phyloP scores from a whole-genome alignment of 2,888 invertebrate species.

The Tipula confusa region DNA sequence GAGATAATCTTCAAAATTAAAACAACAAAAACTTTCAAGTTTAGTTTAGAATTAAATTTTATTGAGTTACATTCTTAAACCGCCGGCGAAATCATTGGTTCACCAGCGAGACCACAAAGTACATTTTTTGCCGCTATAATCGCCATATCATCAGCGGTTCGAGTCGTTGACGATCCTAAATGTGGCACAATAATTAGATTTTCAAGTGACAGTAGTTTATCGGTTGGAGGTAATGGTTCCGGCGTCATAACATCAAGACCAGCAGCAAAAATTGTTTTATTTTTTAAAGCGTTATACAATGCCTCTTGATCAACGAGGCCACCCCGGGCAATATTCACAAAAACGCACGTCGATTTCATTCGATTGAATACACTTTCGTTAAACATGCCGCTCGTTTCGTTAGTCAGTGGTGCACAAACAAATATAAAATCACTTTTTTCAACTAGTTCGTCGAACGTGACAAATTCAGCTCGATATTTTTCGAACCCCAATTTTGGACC shows the following conservation, averaged over 20 bases:
- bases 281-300: constrained; percentile 70
- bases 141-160: constrained; percentile 74
- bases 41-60: too few relatives aligned
- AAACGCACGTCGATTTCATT: constrained; percentile 64
- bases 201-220: constrained; percentile 70
- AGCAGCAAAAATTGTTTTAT: constrained; percentile 73
- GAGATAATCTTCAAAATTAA: too few relatives aligned
- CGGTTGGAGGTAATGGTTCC: constrained; percentile 78
- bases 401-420: constrained; percentile 57
- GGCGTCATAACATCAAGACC: constrained; percentile 89
- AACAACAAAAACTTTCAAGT: too few relatives aligned
- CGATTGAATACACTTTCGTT: constrained; percentile 56
- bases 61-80: too few relatives aligned
- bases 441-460: constrained; percentile 57
- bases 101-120: constrained; percentile 65
- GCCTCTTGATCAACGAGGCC: constrained; percentile 76
- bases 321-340: constrained; percentile 65
- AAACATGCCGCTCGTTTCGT: constrained; percentile 60
- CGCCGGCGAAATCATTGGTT: constrained; percentile 63
- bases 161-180: constrained; percentile 77
- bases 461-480: constrained; percentile 55
- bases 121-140: constrained; percentile 76
- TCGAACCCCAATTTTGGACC: constrained; percentile 58
- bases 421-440: constrained; percentile 63
- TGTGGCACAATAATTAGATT: constrained; percentile 84